Evolutionary conservation across 1,140 invertebrate genomes (phyloP), one percentile per base, ranked within the genome.

Genomic region (Cataglyphis hispanica): DNA sequence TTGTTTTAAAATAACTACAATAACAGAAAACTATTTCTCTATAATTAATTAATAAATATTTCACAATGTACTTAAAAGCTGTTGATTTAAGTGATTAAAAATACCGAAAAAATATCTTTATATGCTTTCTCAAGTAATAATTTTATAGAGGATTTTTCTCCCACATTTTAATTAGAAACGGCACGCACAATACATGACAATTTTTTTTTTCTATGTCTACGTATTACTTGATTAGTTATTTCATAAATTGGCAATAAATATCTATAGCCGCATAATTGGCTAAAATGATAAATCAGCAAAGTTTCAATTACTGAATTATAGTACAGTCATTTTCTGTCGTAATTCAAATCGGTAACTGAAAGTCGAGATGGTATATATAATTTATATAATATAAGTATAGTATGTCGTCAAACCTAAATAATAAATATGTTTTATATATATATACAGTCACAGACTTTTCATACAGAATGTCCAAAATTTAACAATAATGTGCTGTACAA

Each of bases 391-490:
- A 94, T 90, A 92, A 92, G 91, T 92, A 91, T 90, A 89, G 90
- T 93, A 93, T 93, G 92, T 93, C 93, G 93, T 95, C 93, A 91
- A 95, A 95, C 93, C 93, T 94, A 95, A 95, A 94, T 94, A 95
- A 94, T 95, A 95, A 94, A 95, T 95, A 94, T 94, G 94, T 94
- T 95, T 94, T 94, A 94, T 95, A 95, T 95, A 94, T 95, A 95
- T 95, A 94, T 95, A 95, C 94, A 95, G 92, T 95, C 92, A 90
- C 89, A 92, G 94, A 92, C 93, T 90, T 91, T 94, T 93, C 90
- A 93, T 94, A 92, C 93, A 94, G 93, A 95, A 94, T 94, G 90
- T 93, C 91, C 92, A 83, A 89, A 88, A 91, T 90, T 88, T 90
- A 70, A 80, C 89, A 64, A 80, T 90, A 64, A 72, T 74, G 72